Evolutionary conservation across 2,888 invertebrate genomes (phyloP), one percentile per base, ranked within the genome.

Genomic region (Flexamia atlantica): DNA sequence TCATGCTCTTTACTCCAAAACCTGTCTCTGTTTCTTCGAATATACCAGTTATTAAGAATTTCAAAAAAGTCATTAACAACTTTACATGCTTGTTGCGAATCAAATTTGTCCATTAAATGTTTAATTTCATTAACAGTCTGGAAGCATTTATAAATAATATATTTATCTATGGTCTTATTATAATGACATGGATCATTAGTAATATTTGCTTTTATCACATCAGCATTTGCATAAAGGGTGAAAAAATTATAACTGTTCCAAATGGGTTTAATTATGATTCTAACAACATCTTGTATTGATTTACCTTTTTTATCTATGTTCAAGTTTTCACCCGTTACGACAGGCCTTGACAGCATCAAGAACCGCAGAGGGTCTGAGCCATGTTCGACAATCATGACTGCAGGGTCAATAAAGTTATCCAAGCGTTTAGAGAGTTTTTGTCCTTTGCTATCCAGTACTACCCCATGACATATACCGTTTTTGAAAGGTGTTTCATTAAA

Each of bases 401-500:
- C 36, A 32, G 80, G 80, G 25, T 80, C 80, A 17, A 9, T 20
- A 40, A 36, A 80, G 36, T 80, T 80, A n/a, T 80, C 46, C 3
- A 57, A 32, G 23, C 80, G 80, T 40, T 80, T 80, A 7, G 80
- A 80, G n/a, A 80, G 23, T n/a, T 80, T 80, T 12, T 25, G n/a
- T 3, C 80, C 80, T 57, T 57, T 80, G 12, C n/a, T 30, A 28
- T 80, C 80, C n/a, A 80, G 20, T 20, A 80, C 80, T 1, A 80
- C 80, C 3, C 80, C 80, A 23, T 80, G 80, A 36, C 80, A 57
- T n/a, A 80, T 57, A 28, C 80, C 25, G 57, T 80, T 80, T 57
- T 93, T 93, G 89, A 93, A 94, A 1, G 94, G 93, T 20, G 93
- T 91, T 87, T 92, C 92, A 72, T 91, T 92, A 89, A 92, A 94